Conservation (phyloP, 2,113 vertebrate genomes). For the Varanus salvator region DNA sequence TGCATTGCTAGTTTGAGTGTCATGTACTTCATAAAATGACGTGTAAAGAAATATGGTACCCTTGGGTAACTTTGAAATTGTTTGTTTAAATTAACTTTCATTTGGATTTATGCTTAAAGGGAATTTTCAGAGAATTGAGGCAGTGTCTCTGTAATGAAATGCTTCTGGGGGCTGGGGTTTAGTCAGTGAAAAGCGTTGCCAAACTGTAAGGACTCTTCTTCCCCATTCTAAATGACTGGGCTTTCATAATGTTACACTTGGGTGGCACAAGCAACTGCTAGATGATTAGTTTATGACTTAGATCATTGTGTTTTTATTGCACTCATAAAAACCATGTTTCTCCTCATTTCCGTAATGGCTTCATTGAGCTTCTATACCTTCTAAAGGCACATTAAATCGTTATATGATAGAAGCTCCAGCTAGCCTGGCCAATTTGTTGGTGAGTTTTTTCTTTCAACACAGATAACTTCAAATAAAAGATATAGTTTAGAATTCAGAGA, state of each 20-base stretch:
- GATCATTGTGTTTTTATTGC: constrained; percentile 91
- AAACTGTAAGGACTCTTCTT: constrained; percentile 50
- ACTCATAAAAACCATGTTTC: constrained; percentile 89
- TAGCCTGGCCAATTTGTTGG: constrained; percentile 45
- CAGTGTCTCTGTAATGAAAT: constrained; percentile 56
- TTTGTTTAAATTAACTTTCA: constrained; percentile 78
- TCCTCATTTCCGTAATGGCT: constrained; percentile 92
- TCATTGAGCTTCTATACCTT: constrained; percentile 81
- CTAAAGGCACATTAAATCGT: constrained; percentile 84
- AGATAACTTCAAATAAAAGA: constrained; percentile 6
- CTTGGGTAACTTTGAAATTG: constrained; percentile 70
- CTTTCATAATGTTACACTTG: constrained; percentile 80
- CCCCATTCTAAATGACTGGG: constrained; percentile 63
- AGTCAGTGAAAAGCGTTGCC: constrained; percentile 59
- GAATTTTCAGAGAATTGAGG: constrained; percentile 69
- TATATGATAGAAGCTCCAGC: constrained; percentile 61
- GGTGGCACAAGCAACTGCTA: constrained; percentile 77
- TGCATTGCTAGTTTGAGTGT: constrained; percentile 48
- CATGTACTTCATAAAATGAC: constrained; percentile 57
- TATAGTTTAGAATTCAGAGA: constrained; percentile 26
- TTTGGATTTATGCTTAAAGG: constrained; percentile 76
- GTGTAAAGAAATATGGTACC: constrained; percentile 68
- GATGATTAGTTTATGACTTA: constrained; percentile 88
- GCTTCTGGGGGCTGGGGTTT: background rate
- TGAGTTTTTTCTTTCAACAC: constrained; percentile 33